Base-by-base conservation (phyloP, 2,797 vertebrate species). In the Sphaeramia orbicularis region DNA sequence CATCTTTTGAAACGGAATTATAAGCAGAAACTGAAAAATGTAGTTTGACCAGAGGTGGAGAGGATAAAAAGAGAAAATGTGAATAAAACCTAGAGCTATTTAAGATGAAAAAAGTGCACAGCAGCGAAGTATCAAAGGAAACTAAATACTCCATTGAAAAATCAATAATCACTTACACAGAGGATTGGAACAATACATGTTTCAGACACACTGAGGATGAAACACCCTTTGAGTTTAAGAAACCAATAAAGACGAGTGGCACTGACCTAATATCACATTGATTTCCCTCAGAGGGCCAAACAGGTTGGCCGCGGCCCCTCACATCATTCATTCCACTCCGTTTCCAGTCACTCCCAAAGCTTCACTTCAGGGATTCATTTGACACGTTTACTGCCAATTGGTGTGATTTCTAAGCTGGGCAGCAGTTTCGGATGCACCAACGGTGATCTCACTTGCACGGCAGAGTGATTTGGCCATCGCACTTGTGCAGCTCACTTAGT, bases 381-480 rank as follows among this genome's bases (percentile, higher is more conserved):
- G 81, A 86, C 79, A 77, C 21, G 0, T 79, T 86, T 71, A 71
- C 69, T 62, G 62, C 72, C 60, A 77, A 62, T 74, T n/a, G 67
- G 80, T 61, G 74, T 14, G 24, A 78, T 79, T 64, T 83, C 71
- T 52, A 58, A 67, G 70, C 73, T 61, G 73, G 71, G 49, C 60
- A 44, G 72, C 71, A 67, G 48, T 52, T 81, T 74, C 37, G 53
- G 56, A 67, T 70, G 60, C 16, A 49, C 50, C 57, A 54, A 27
- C 58, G 43, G 72, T 11, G 72, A 73, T 80, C 49, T 64, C 53
- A 44, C 43, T 74, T 54, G 10, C 69, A 54, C 14, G 3, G 60
- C 65, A 63, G 57, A 62, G 44, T 51, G 57, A 63, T 70, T 74
- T 73, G 64, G 71, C 56, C 57, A 58, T 65, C 12, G 3, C 16